phyloP scores from a whole-genome alignment of 2,888 invertebrate species.

The Mimachlamys varia region DNA sequence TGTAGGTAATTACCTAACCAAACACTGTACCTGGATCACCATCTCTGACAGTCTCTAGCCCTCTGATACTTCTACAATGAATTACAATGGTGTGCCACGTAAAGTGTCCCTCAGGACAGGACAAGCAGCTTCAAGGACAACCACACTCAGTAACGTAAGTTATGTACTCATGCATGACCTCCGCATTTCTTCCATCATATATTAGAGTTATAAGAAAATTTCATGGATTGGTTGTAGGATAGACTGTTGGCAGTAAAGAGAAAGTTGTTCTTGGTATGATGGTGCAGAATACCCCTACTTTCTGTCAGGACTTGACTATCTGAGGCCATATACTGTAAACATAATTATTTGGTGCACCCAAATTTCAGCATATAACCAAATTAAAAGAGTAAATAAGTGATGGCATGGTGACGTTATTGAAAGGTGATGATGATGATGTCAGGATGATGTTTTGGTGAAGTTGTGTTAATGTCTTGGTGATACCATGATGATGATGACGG shows the following conservation, averaged over 20 bases:
- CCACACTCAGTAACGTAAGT: not conserved
- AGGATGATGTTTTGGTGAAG: no score
- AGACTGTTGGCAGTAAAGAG: not conserved
- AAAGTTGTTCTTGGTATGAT: not conserved
- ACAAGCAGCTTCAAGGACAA: not conserved
- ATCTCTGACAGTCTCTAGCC: not conserved
- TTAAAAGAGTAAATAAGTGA: no score
- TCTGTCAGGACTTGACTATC: no score
- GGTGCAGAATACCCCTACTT: no score
- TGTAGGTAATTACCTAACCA: not conserved
- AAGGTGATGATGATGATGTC: no score
- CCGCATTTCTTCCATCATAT: not conserved
- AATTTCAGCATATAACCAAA: no score
- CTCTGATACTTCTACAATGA: not conserved
- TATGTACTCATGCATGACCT: not conserved
- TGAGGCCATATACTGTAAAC: no score
- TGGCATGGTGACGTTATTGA: no score
- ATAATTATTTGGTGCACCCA: no score
- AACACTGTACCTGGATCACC: not conserved
- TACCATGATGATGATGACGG: no score
- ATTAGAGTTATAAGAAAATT: not conserved
- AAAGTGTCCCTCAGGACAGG: not conserved
- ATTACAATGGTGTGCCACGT: not conserved
- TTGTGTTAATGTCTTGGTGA: no score
- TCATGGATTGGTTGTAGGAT: not conserved